Evolutionary conservation across 2,797 vertebrate species (phyloP).

Genomic region (Nyctibius grandis): DNA sequence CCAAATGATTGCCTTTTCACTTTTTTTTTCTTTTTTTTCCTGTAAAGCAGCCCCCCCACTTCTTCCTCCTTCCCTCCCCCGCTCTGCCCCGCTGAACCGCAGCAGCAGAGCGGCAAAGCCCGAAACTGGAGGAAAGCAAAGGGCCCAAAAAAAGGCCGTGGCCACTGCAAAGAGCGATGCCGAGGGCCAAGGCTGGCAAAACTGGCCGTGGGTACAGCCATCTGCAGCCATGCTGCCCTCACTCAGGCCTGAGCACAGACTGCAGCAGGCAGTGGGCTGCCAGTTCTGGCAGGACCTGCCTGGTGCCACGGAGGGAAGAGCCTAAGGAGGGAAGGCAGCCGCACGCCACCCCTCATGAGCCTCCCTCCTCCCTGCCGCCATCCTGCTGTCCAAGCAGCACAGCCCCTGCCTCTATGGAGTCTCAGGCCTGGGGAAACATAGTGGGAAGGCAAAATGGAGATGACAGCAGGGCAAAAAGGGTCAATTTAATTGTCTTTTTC

Average conservation of each 20-base stretch:
- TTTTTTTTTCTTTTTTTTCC: neutral
- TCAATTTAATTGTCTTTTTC: neutral
- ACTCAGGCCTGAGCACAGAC: neutral
- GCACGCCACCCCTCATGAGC: neutral
- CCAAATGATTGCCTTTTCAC: neutral
- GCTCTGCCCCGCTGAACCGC: neutral
- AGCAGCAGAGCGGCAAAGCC: neutral
- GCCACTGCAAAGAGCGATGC: neutral
- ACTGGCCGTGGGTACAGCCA: neutral
- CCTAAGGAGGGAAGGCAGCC: neutral
- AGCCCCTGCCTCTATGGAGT: neutral
- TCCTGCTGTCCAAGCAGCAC: neutral
- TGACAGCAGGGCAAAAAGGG: neutral
- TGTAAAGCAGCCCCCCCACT: neutral
- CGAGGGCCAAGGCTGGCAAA: neutral
- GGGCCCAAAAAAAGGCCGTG: neutral
- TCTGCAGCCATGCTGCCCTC: neutral
- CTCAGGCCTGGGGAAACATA: neutral
- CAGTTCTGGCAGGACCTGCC: neutral
- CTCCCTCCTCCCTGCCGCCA: neutral
- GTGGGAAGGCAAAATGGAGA: neutral
- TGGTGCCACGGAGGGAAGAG: neutral
- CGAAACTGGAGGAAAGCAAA: neutral
- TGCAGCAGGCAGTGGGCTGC: accelerated
- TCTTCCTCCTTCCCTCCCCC: neutral